Base-by-base conservation (phyloP, 2,113 vertebrate species). In the Thomomys bottae region DNA sequence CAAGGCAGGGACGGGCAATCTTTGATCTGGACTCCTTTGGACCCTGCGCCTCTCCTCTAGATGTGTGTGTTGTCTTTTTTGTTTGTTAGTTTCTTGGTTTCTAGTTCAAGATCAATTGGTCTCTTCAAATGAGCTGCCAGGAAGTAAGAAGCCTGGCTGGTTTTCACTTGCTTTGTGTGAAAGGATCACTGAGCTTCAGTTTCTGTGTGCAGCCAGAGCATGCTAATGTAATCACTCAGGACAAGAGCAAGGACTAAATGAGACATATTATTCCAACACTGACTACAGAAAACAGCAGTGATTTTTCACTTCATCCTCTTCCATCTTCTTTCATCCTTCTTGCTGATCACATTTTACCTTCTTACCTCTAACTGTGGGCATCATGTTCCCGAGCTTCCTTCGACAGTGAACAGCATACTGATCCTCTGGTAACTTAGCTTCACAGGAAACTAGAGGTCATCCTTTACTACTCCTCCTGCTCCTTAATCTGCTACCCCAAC, bases 71-170 rank as follows among this genome's bases (percentile, higher is more conserved):
- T 85, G 8, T 79, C 64, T 87, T 85, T 84, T 70, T 71, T 15
- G 18, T 61, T 88, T 93, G 71, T 90, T 87, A 82, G 21, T 24
- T 68, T 90, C 45, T 67, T 82, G 57, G 63, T 67, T 40, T 32
- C 54, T 77, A 93, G 28, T 76, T 68, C 32, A 87, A 49, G 36
- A 81, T 54, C 45, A 63, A 7, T 26, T 68, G 54, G 32, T 26
- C 32, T 68, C 71, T 90, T 76, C 64, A 87, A 63, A 90, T 17
- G 14, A 88, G 12, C 38, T 71, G 30, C 4, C 54, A 26, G 63
- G 70, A 32, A 83, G 34, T 85, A 38, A 61, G 64, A 61, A 91
- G 32, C 54, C 38, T 64, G 84, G 5, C 63, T 63, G n/a, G 38
- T 90, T 90, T 77, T 82, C 40, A 45, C 42, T 68, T 45, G 34